Evolutionary conservation across 1,140 invertebrate species (phyloP), one percentile per base, ranked within the genome.

Genomic region (Ylistrum balloti): DNA sequence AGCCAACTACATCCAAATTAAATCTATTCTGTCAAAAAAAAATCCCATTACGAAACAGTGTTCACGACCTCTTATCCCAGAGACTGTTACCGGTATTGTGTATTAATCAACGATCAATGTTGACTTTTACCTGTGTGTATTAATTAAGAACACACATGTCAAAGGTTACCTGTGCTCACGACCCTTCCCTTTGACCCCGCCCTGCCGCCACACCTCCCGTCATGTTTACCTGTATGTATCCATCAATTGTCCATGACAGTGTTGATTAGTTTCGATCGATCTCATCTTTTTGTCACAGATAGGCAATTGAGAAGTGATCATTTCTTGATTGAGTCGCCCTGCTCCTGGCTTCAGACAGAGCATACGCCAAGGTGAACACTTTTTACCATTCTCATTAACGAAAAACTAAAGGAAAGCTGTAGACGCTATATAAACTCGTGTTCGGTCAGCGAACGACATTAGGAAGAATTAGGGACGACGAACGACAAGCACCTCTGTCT

Each of bases 81-180:
- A 9, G n/a, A 74, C 56, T 5, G 56, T 74, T n/a, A 74, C 5
- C 17, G n/a, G 22, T 74, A 74, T 74, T 74, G 56, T 74, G 56
- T 74, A 74, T 74, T 74, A 74, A 74, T 74, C n/a, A 74, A 74
- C 5, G n/a, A n/a, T 11, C 56, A 74, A 5, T 74, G 56, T 74
- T 1, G 22, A n/a, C 20, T 28, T 1, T 17, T 74, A 74, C 56
- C 56, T 74, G n/a, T 74, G 56, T 74, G 56, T 74, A 74, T 74
- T 74, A 74, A 74, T 74, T 74, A 74, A 1, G 1, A 15, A 17
- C 9, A 1, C 41, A 15, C 10, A 9, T 45, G 41, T 17, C 56
- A 74, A n/a, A 22, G 5, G 56, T 74, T 74, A 74, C 56, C 56
- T 74, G 56, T 74, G 56, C 28, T 74, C 56, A 74, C 56, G n/a